A percentile compares a stretch with the other conserved stretches of the same genome.
Evolutionary conservation across 2,113 vertebrate species (phyloP).

Genomic region (Ceyx melanurus): DNA sequence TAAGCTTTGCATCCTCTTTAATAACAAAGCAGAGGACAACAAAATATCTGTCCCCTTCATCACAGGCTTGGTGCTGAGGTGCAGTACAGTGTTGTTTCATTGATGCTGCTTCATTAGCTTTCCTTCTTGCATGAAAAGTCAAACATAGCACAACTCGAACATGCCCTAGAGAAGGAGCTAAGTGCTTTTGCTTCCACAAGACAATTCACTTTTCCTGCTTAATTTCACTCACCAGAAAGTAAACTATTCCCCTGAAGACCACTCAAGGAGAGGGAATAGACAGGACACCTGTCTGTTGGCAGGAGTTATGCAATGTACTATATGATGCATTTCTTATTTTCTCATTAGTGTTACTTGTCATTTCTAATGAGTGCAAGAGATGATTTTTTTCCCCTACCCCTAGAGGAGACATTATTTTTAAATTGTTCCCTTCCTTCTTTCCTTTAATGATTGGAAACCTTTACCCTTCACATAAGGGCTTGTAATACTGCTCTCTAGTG

Average conservation of each 20-base stretch:
- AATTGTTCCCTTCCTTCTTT: neutral
- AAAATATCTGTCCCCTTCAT: no score
- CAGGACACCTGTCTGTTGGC: neutral
- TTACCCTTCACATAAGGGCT: neutral
- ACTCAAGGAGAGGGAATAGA: accelerated
- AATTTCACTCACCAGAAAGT: neutral
- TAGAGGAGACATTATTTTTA: neutral
- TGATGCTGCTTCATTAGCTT: neutral
- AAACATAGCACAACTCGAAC: neutral
- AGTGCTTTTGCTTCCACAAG: neutral
- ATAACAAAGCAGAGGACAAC: neutral
- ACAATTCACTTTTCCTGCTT: neutral
- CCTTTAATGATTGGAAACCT: neutral
- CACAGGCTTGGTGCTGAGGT: neutral
- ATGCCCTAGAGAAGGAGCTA: no score
- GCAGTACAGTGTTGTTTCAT: neutral
- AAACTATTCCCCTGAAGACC: neutral
- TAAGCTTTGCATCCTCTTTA: neutral
- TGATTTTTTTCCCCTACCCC: accelerated
- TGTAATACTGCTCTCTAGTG: neutral
- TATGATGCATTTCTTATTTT: neutral
- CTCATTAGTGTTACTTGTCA: neutral
- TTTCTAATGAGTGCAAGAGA: neutral
- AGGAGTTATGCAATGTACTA: neutral
- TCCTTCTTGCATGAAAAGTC: neutral